Evolutionary conservation across 2,797 vertebrate genomes (phyloP).

Genomic region (Scolopax rusticola): DNA sequence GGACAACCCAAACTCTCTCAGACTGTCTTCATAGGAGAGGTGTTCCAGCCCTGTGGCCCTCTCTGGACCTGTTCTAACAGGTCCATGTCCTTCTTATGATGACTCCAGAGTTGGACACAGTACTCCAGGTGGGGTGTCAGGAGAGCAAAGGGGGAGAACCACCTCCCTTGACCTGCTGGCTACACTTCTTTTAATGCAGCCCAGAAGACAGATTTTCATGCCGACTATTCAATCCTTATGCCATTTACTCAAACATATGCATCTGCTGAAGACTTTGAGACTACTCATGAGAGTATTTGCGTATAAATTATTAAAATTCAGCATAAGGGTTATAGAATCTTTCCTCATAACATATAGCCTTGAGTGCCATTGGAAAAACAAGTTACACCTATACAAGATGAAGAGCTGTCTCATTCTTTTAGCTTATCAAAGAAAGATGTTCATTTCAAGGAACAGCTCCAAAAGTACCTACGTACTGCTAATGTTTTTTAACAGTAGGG

Average conservation of each 20-base stretch:
- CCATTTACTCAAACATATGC: neutral
- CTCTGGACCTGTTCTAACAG: neutral
- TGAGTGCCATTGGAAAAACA: neutral
- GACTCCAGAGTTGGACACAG: neutral
- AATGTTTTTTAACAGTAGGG: neutral
- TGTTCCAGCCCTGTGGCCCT: neutral
- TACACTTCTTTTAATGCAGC: neutral
- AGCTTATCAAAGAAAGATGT: neutral
- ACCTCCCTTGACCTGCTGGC: neutral
- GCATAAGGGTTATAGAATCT: neutral
- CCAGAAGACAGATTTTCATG: neutral
- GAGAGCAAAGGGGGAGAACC: neutral
- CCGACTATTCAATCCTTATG: neutral
- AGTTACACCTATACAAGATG: neutral
- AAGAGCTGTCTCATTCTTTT: neutral
- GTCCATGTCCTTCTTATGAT: neutral
- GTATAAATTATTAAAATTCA: neutral
- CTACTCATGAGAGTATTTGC: neutral
- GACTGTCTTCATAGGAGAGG: neutral
- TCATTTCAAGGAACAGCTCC: neutral
- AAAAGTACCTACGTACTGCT: neutral
- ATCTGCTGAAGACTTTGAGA: neutral
- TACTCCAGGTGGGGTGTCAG: neutral
- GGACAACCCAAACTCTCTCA: neutral
- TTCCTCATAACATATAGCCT: neutral